phyloP scores from a whole-genome alignment of 2,888 invertebrate species.

The Ephialtes manifestator region DNA sequence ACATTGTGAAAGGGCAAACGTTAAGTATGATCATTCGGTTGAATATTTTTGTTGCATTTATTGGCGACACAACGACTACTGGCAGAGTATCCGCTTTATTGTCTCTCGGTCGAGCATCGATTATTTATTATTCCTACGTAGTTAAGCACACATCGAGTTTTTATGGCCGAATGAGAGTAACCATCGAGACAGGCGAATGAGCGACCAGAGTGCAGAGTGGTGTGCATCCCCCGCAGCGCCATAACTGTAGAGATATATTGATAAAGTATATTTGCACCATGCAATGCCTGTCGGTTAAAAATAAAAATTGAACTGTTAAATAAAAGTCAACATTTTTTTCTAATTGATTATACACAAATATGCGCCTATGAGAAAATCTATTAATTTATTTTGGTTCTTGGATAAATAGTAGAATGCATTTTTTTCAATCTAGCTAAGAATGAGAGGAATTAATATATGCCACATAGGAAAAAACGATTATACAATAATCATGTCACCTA shows the following conservation, averaged over 20 bases:
- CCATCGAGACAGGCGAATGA: slow-evolving; percentile 16
- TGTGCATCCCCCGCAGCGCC: slow-evolving; percentile 5
- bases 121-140: slow-evolving; percentile 46
- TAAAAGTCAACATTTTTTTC: not conserved
- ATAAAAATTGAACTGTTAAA: not conserved
- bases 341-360: not conserved
- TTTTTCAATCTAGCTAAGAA: too few species aligned
- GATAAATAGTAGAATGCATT: too few species aligned
- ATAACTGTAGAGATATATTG: not conserved
- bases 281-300: not conserved
- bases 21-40: not conserved
- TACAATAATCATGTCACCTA: too few species aligned
- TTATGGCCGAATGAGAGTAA: slow-evolving; percentile 14
- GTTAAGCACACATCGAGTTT: slow-evolving; percentile 15
- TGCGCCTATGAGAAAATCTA: not conserved
- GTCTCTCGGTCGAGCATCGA: slow-evolving; percentile 12
- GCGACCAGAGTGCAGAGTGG: not conserved
- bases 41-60: not conserved
- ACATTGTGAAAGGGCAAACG: not conserved
- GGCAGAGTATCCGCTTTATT: not conserved
- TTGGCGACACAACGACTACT: not conserved
- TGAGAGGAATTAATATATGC: too few species aligned
- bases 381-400: not conserved
- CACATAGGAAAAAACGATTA: too few species aligned
- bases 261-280: not conserved